Evolutionary conservation across 2,888 invertebrate genomes (phyloP).

Genomic region (Hypena proboscidalis): DNA sequence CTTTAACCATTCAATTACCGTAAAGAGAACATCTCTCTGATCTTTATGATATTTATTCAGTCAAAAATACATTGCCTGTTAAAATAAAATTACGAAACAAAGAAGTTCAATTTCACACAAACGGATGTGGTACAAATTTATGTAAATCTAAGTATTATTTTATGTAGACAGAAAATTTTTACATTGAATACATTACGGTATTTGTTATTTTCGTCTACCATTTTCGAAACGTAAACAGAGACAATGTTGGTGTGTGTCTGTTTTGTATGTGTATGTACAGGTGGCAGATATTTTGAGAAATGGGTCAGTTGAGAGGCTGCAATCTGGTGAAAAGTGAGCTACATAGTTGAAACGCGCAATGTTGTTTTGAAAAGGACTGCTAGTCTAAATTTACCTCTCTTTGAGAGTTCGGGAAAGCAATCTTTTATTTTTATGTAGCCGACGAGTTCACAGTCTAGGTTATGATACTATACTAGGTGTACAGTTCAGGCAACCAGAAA

Average conservation of each 20-base stretch:
- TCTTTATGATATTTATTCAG: no score
- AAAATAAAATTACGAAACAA: conserved; percentile 17
- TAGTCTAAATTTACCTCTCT: no score
- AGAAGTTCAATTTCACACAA: conserved; percentile 21
- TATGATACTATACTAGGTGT: no score
- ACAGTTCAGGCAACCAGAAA: not conserved
- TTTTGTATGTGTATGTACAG: not conserved
- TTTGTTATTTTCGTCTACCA: not conserved
- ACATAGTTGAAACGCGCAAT: not conserved
- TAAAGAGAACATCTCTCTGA: no score
- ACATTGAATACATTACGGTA: conserved; percentile 7
- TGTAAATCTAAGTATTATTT: conserved; percentile 19
- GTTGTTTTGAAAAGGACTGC: not conserved
- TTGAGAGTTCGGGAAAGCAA: no score
- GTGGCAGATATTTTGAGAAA: conserved; percentile 3
- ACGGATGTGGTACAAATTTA: conserved; percentile 25
- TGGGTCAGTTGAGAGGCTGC: conserved; percentile 1
- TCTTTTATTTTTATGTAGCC: no score
- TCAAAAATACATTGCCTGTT: no score
- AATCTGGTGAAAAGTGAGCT: not conserved
- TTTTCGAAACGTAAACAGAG: no score
- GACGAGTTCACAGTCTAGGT: no score
- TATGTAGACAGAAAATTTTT: conserved; percentile 11
- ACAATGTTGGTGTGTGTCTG: not conserved
- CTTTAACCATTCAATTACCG: no score